phyloP scores from a whole-genome alignment of 2,888 invertebrate genomes.

The Tinea trinotella region DNA sequence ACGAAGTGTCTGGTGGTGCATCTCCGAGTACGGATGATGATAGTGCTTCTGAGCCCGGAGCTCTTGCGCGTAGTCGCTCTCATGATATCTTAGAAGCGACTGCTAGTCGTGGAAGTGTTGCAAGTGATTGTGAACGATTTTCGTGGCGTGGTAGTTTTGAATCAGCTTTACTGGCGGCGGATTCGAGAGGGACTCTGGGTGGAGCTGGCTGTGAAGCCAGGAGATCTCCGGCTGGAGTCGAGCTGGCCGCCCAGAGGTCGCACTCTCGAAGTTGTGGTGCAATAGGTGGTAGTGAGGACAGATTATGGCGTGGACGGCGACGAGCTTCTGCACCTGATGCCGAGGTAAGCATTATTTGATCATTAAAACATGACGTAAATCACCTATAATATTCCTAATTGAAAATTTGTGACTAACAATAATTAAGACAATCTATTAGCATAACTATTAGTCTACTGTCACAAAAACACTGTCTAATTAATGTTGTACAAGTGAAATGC shows the following conservation, averaged over 20 bases:
- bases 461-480: too few relatives aligned
- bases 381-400: too few relatives aligned
- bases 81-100: slow-evolving; percentile 83
- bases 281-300: slow-evolving; percentile 80
- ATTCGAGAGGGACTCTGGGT: slow-evolving; percentile 84
- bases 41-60: slow-evolving; percentile 78
- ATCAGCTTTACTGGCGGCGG: slow-evolving; percentile 89
- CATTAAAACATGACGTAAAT: too few relatives aligned
- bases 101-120: slow-evolving; percentile 75
- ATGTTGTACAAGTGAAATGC: too few relatives aligned
- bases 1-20: slow-evolving; percentile 87
- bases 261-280: slow-evolving; percentile 89
- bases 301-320: slow-evolving; percentile 59
- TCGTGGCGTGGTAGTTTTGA: slow-evolving; percentile 95
- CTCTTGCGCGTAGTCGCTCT: slow-evolving; percentile 84
- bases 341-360: slow-evolving; percentile 44
- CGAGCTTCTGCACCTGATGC: slow-evolving; percentile 62
- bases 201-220: slow-evolving; percentile 84
- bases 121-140: slow-evolving; percentile 90
- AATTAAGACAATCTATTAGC: too few relatives aligned
- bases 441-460: too few relatives aligned
- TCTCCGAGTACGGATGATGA: slow-evolving; percentile 83
- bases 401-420: too few relatives aligned
- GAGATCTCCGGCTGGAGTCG: slow-evolving; percentile 86
- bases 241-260: slow-evolving; percentile 84